A percentile compares a stretch with the other conserved stretches of the same genome.
phyloP scores from a whole-genome alignment of 2,113 vertebrate genomes.

The Prinia subflava region DNA sequence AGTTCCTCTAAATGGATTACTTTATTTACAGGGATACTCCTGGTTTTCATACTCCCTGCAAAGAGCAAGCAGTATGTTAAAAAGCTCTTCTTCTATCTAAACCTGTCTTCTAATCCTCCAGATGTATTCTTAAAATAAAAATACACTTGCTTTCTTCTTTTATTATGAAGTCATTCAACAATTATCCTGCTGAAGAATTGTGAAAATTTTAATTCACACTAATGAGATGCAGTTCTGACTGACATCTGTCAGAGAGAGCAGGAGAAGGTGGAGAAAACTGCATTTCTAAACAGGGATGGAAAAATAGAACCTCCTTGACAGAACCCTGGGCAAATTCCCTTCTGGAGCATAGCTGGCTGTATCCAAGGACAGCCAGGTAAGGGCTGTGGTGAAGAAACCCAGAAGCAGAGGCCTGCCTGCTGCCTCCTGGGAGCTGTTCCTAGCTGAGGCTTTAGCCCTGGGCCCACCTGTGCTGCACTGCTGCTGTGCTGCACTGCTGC shows the following conservation, averaged over 20 bases:
- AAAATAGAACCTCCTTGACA: not conserved
- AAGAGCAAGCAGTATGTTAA: not conserved
- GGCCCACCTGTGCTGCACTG: not conserved
- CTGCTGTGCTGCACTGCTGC: not conserved
- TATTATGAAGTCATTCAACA: not conserved
- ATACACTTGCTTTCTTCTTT: not conserved
- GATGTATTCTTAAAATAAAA: constrained; percentile 2
- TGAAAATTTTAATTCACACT: not conserved
- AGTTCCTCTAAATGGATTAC: not conserved
- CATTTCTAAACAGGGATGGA: not conserved
- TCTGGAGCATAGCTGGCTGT: not conserved
- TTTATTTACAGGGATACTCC: not conserved
- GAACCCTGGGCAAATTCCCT: not conserved
- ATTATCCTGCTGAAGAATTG: not conserved
- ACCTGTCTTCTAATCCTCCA: not conserved
- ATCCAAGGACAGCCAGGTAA: not conserved
- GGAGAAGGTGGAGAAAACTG: not conserved
- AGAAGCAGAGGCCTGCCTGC: not conserved
- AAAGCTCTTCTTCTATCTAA: not conserved
- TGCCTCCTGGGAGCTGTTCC: not conserved
- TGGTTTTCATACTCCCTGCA: not conserved
- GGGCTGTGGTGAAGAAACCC: not conserved
- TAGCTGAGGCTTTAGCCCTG: not conserved
- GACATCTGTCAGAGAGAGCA: not conserved
- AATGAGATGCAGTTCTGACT: not conserved